These are phyloP conservation scores for Petrolisthes cinctipes DNA, from an alignment of 2,888 invertebrate species.

Conservation along the genomic window DNA sequence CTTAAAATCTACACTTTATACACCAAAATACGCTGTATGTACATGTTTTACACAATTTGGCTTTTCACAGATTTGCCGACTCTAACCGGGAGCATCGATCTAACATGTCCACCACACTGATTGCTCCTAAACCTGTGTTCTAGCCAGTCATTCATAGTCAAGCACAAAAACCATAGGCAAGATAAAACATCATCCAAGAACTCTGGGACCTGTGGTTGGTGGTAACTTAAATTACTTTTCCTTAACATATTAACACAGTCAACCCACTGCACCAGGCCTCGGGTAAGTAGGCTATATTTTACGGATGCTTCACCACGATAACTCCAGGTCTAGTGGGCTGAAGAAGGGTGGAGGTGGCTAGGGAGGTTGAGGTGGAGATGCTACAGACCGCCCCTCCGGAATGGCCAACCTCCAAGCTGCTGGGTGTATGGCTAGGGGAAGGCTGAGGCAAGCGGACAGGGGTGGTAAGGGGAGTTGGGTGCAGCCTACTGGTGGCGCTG, in stretches of 20 bases:
- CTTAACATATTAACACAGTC: constrained; percentile 58
- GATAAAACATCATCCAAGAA: constrained; percentile 31
- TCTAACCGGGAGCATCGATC: not conserved
- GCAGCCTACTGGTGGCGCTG: constrained; percentile 33
- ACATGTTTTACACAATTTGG: constrained; percentile 52
- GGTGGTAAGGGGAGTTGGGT: not conserved
- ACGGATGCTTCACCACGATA: constrained; percentile 65
- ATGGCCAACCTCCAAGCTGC: constrained; percentile 23
- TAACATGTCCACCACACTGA: constrained; percentile 6
- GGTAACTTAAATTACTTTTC: constrained; percentile 14
- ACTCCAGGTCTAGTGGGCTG: constrained; percentile 64
- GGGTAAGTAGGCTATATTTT: constrained; percentile 34
- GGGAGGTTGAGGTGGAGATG: constrained; percentile 50
- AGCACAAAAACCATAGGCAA: constrained; percentile 48
- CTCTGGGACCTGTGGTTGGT: constrained; percentile 30
- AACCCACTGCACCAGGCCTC: constrained; percentile 13
- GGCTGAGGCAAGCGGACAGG: constrained; percentile 19
- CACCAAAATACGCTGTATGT: constrained; percentile 54
- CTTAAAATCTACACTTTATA: constrained; percentile 58
- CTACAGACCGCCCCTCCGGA: constrained; percentile 42
- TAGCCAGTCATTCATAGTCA: constrained; percentile 37
- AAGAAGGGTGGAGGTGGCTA: constrained; percentile 44
- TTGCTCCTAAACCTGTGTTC: not conserved
- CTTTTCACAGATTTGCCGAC: constrained; percentile 18
- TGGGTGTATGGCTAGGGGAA: constrained; percentile 28